A percentile compares a stretch with the other conserved stretches of the same genome.
These are phyloP conservation scores for Epirrhoe tristata DNA, from an alignment of 2,888 invertebrate genomes.

Conservation along the genomic window DNA sequence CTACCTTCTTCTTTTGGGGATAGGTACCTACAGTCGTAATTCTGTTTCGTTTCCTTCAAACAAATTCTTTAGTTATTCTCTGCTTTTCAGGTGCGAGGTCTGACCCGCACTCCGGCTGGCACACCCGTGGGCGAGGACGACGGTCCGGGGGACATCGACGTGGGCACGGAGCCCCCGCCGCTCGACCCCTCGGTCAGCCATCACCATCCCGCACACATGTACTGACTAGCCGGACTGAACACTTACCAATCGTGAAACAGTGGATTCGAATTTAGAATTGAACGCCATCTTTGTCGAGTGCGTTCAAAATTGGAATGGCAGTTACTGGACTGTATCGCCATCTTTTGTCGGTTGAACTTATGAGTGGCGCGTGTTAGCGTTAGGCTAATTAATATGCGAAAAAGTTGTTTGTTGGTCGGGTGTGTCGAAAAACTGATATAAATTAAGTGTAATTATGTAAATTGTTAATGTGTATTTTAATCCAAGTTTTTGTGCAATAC, in stretches of 20 bases:
- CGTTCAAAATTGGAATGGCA: too few relatives aligned
- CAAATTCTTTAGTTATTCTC: not conserved
- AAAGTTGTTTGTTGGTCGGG: not conserved
- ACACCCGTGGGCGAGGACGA: conserved; percentile 66
- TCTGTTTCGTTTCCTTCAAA: too few relatives aligned
- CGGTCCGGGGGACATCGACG: conserved; percentile 79
- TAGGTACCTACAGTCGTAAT: too few relatives aligned
- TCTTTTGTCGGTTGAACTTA: conserved; percentile 9
- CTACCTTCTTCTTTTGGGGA: too few relatives aligned
- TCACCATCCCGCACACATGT: conserved; percentile 47
- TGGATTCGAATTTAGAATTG: not conserved
- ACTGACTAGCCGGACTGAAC: conserved; percentile 38
- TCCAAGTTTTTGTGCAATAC: conserved; percentile 81
- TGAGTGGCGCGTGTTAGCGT: not conserved
- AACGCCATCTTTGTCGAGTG: not conserved
- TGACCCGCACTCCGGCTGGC: conserved; percentile 56
- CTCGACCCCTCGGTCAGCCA: conserved; percentile 54
- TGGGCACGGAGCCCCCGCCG: conserved; percentile 78
- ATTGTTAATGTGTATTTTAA: conserved; percentile 70
- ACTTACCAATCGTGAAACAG: not conserved
- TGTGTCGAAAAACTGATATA: conserved; percentile 40
- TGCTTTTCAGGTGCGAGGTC: conserved; percentile 67
- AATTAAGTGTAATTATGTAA: conserved; percentile 80
- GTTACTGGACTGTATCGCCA: conserved; percentile 2
- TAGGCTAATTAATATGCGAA: not conserved